Evolutionary conservation across 2,113 vertebrate genomes (phyloP).

Genomic region (Agelaius phoeniceus): DNA sequence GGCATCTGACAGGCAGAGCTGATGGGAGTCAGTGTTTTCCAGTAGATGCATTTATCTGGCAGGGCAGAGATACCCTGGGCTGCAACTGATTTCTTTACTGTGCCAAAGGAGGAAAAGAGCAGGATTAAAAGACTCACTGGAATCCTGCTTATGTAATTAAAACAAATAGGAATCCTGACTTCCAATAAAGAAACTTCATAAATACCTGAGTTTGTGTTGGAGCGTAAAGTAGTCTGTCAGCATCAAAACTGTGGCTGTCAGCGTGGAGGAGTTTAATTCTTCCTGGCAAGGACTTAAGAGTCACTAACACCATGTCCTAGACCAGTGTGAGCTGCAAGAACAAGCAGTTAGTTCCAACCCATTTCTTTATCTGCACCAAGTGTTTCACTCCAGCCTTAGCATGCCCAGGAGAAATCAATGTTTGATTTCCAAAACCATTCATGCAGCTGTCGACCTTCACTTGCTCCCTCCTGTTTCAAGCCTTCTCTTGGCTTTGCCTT

Average conservation of each 20-base stretch:
- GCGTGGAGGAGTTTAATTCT: constrained; percentile 50
- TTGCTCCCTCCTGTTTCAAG: background rate
- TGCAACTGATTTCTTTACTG: background rate
- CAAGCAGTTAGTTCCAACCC: background rate
- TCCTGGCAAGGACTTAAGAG: constrained; percentile 39
- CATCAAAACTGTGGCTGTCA: constrained; percentile 56
- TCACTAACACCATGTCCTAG: background rate
- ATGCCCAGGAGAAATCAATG: background rate
- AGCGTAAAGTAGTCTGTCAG: constrained; percentile 24
- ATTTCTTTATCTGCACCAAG: background rate
- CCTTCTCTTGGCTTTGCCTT: background rate
- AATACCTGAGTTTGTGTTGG: constrained; percentile 54
- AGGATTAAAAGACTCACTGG: constrained; percentile 25
- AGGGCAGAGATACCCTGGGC: background rate
- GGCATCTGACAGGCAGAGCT: constrained; percentile 37
- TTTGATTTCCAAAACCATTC: constrained; percentile 13
- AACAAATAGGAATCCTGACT: constrained; percentile 48
- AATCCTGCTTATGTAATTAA: constrained; percentile 58
- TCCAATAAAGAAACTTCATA: constrained; percentile 59
- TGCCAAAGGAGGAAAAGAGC: constrained; percentile 4
- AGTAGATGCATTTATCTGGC: constrained; percentile 20
- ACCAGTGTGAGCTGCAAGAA: background rate
- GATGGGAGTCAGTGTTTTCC: background rate
- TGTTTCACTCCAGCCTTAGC: background rate
- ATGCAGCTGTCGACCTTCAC: background rate